Percentiles rank a stretch among this genome's conserved stretches.
Evolutionary conservation across 2,113 vertebrate genomes (phyloP).

Genomic region (Pelecanoides urinatrix): DNA sequence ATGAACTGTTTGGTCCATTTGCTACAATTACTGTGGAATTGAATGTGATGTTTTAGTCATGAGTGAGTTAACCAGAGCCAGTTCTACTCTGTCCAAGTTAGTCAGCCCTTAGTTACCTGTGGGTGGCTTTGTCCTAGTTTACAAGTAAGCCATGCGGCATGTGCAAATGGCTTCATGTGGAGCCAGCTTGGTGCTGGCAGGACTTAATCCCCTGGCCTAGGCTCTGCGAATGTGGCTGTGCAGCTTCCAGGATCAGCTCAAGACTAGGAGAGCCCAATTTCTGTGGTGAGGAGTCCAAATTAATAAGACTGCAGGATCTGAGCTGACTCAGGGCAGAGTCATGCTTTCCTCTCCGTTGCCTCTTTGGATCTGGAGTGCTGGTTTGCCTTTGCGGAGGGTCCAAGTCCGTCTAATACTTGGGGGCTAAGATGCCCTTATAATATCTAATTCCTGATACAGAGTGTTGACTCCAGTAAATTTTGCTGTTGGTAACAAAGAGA

Average conservation of each 20-base stretch:
- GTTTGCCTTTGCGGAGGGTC: neutral
- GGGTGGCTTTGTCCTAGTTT: constrained; percentile 48
- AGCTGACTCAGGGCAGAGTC: neutral
- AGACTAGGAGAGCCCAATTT: neutral
- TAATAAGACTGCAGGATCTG: neutral
- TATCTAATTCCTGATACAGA: neutral
- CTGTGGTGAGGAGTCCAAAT: neutral
- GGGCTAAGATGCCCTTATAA: neutral
- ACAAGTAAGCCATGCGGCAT: neutral
- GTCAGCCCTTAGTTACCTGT: constrained; percentile 41
- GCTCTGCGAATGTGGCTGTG: neutral
- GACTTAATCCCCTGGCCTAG: neutral
- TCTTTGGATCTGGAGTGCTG: neutral
- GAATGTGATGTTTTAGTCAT: neutral
- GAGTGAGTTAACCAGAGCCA: neutral
- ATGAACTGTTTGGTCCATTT: neutral
- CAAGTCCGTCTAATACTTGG: neutral
- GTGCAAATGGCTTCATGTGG: neutral
- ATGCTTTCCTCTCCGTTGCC: neutral
- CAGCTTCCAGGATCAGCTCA: constrained; percentile 14
- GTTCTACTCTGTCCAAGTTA: neutral
- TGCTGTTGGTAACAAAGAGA: neutral
- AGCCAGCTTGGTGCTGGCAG: neutral
- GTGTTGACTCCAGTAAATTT: neutral
- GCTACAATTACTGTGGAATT: constrained; percentile 14